Conservation (phyloP, 1,140 invertebrate genomes). For the Drosophila nasuta region DNA sequence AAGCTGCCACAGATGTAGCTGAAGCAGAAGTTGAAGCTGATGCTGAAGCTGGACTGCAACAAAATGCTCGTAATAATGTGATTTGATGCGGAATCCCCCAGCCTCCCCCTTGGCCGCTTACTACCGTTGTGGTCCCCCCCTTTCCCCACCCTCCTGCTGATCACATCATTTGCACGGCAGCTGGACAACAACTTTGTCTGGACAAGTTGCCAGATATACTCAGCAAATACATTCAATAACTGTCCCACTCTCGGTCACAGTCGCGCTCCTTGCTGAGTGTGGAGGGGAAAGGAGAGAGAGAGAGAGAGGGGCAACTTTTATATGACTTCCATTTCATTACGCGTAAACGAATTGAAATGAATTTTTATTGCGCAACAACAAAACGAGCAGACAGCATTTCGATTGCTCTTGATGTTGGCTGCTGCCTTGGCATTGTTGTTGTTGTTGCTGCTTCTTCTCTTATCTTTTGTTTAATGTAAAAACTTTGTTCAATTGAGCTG, state of each 20-base stretch:
- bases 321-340: constrained; percentile 82
- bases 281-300: background rate
- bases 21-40: constrained; percentile 1
- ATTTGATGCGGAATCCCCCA: constrained; percentile 61
- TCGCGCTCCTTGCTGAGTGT: no score
- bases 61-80: constrained; percentile 74
- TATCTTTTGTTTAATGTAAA: constrained; percentile 80
- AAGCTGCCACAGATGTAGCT: constrained; percentile 14
- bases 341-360: constrained; percentile 83
- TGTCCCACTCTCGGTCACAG: constrained; percentile 43
- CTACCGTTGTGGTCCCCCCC: background rate
- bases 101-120: background rate
- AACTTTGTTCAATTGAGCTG: constrained; percentile 72
- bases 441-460: constrained; percentile 36
- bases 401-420: constrained; percentile 15
- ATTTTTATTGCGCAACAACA: constrained; percentile 79
- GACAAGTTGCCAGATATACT: constrained; percentile 39
- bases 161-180: constrained; percentile 42
- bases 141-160: background rate
- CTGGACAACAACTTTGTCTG: constrained; percentile 76
- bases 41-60: constrained; percentile 20
- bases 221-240: constrained; percentile 53
- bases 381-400: constrained; percentile 39
- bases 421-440: constrained; percentile 20
- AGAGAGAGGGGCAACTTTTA: constrained; percentile 51